Evolutionary conservation across 2,888 invertebrate genomes (phyloP).

Genomic region (Ptycholaimellus sp.): DNA sequence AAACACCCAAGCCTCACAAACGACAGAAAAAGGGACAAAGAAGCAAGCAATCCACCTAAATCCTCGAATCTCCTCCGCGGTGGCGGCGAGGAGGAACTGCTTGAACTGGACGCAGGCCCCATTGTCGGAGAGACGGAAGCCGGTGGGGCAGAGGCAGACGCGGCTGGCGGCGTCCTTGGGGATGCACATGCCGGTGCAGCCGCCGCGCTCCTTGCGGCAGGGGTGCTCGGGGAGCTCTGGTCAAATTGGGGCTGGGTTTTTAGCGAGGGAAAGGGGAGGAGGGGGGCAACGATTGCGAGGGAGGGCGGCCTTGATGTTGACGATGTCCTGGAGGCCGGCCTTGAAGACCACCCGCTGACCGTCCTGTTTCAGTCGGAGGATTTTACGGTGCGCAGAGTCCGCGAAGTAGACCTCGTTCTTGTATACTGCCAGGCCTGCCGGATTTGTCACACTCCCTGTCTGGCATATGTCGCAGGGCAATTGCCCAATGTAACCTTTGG

Average conservation of each 20-base stretch:
- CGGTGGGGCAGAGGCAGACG: slow-evolving; percentile 67
- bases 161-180: slow-evolving; percentile 51
- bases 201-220: slow-evolving; percentile 59
- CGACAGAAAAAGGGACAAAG: neutral
- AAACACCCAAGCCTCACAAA: neutral
- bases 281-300: slow-evolving; percentile 33
- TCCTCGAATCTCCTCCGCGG: slow-evolving; percentile 60
- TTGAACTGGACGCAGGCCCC: slow-evolving; percentile 43
- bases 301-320: slow-evolving; percentile 60
- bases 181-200: slow-evolving; percentile 78
- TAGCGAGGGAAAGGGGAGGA: neutral
- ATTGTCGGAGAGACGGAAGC: slow-evolving; percentile 44
- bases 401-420: slow-evolving; percentile 59
- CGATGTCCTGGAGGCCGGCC: slow-evolving; percentile 47
- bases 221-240: slow-evolving; percentile 38
- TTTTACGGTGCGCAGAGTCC: slow-evolving; percentile 54
- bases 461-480: too few relatives aligned
- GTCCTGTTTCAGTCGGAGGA: slow-evolving; percentile 13
- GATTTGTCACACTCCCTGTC: slow-evolving; percentile 50
- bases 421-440: slow-evolving; percentile 54
- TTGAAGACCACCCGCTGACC: slow-evolving; percentile 17
- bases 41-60: slow-evolving; percentile 30
- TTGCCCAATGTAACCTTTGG: too few relatives aligned
- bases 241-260: neutral
- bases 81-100: slow-evolving; percentile 73